phyloP scores from a whole-genome alignment of 2,113 vertebrate genomes.

The Sorex araneus region DNA sequence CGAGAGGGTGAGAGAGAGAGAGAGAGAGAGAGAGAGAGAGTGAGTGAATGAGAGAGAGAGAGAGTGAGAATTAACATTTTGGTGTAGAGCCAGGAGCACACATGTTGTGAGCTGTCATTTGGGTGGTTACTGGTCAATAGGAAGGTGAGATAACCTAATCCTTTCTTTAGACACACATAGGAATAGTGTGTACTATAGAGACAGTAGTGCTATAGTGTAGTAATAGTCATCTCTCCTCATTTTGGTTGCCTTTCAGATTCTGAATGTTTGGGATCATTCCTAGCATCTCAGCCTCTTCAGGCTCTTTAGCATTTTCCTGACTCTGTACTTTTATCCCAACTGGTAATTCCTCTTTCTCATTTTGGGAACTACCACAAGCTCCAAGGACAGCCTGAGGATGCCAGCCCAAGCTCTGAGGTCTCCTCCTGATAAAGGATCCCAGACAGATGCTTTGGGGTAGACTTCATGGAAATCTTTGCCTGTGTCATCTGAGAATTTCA shows the following conservation, averaged over 20 bases:
- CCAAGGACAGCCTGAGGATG: conserved; percentile 51
- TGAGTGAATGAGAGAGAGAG: background rate
- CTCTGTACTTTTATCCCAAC: conserved; percentile 59
- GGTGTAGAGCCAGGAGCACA: conserved; percentile 8
- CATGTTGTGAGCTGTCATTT: conserved; percentile 40
- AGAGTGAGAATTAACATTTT: background rate
- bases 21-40: background rate
- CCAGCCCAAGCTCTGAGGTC: conserved; percentile 42
- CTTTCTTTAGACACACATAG: conserved; percentile 54
- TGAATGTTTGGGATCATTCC: conserved; percentile 43
- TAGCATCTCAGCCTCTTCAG: conserved; percentile 34
- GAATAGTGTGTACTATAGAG: background rate
- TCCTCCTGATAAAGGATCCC: conserved; percentile 4
- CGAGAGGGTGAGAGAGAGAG: background rate
- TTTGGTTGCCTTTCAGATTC: conserved; percentile 63
- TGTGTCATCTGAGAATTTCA: conserved; percentile 68
- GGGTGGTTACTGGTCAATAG: conserved; percentile 33
- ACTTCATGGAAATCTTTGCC: background rate
- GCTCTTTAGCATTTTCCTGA: conserved; percentile 52
- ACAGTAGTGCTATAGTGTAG: background rate
- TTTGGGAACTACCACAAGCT: conserved; percentile 65
- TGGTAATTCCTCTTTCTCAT: conserved; percentile 54
- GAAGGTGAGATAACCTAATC: conserved; percentile 37
- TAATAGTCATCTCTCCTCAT: conserved; percentile 5
- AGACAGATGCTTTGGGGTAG: conserved; percentile 19